Evolutionary conservation across 2,797 vertebrate genomes (phyloP), one percentile per base, ranked within the genome.

Genomic region (Mus spretus): DNA sequence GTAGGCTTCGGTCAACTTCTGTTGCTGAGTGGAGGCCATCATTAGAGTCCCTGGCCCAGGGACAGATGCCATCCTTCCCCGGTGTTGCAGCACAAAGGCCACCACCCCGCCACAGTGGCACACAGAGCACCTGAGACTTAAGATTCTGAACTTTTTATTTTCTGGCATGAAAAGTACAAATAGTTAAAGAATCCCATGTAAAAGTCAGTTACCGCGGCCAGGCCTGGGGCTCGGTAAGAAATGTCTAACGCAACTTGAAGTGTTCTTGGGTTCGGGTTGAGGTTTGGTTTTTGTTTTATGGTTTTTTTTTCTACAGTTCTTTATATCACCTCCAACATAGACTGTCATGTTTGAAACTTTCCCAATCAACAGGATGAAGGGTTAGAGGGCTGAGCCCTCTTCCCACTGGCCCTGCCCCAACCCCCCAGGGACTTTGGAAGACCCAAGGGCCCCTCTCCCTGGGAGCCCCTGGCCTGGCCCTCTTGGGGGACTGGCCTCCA

Each of bases 151-250:
- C 99, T 98, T 98, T 89, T 98, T 98, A 99, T 99, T 99, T 99
- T 99, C 99, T 99, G 99, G 99, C 99, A 99, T 99, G 99, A 99
- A 99, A 99, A 99, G 99, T 99, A 99, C 99, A 99, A 99, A 99
- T 99, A 99, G 99, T 99, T 99, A 99, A 99, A 99, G 99, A 99
- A 99, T 99, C 99, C 99, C 99, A 99, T 99, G 99, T 99, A 99
- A 99, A 99, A 99, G 99, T 99, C 98, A 97, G 99, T 99, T 99
- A 99, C 99, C 99, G 98, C 99, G 99, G 99, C 99, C 99, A 98
- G 98, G 99, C 99, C 99, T 99, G 99, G 99, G 99, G 99, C 99
- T 99, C 99, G 99, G 99, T 99, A 99, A 99, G 99, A 99, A 99
- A 99, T 99, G 99, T 99, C 99, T 99, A 99, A 99, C 99, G 99